Evolutionary conservation across 2,113 vertebrate genomes (phyloP).

Genomic region (Strigops habroptila): DNA sequence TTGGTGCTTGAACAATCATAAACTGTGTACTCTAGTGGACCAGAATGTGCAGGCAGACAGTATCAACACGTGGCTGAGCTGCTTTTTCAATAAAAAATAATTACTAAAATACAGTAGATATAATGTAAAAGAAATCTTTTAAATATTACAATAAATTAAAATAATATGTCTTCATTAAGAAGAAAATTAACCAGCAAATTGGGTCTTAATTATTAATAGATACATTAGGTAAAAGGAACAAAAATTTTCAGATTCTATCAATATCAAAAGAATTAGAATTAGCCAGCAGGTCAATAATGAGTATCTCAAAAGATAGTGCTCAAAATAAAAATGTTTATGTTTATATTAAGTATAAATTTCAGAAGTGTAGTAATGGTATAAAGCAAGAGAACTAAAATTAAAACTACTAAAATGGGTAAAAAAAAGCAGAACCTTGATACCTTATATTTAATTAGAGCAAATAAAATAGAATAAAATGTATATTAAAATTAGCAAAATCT

Average conservation of each 20-base stretch:
- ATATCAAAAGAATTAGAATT: conserved; percentile 45
- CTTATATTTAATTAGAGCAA: background rate
- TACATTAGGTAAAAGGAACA: conserved; percentile 26
- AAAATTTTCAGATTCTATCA: conserved; percentile 57
- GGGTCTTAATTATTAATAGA: conserved; percentile 42
- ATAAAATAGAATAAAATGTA: background rate
- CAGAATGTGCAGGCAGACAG: background rate
- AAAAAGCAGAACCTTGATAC: background rate
- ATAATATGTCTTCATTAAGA: background rate
- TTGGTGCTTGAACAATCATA: background rate
- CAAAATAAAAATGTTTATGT: conserved; percentile 43
- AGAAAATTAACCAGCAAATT: conserved; percentile 18
- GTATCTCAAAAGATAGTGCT: conserved; percentile 64
- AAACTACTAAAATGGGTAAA: conserved; percentile 15
- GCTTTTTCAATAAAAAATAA: background rate
- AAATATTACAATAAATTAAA: conserved; percentile 2
- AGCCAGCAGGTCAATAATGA: conserved; percentile 56
- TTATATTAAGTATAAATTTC: conserved; percentile 54
- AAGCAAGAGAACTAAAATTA: conserved; percentile 31
- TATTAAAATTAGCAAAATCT: background rate
- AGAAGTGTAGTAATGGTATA: conserved; percentile 20
- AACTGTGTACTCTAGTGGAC: background rate
- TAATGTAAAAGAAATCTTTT: background rate
- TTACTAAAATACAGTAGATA: background rate
- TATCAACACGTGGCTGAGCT: background rate